Conservation (phyloP, 2,888 invertebrate genomes). For the Eustalomyia histrio region DNA sequence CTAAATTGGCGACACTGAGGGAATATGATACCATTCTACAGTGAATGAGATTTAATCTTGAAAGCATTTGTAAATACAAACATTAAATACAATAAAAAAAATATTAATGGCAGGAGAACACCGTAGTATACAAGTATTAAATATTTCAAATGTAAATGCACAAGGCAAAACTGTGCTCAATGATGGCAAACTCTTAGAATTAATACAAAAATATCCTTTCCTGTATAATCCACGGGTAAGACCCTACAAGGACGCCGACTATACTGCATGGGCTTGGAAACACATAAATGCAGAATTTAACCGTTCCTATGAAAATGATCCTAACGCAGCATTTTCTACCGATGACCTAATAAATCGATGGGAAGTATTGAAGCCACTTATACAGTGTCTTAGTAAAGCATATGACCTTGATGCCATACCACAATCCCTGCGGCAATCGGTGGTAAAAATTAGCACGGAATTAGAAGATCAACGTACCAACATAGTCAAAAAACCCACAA, state of each 20-base stretch:
- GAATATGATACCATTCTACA: background rate
- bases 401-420: conserved; percentile 67
- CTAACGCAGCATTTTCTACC: conserved; percentile 62
- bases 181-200: conserved; percentile 66
- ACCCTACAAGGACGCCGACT: conserved; percentile 63
- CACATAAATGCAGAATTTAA: conserved; percentile 65
- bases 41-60: background rate
- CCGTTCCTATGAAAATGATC: conserved; percentile 55
- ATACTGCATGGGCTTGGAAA: conserved; percentile 67
- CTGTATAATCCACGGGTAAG: conserved; percentile 64
- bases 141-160: conserved; percentile 66
- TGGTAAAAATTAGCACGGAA: conserved; percentile 65
- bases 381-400: conserved; percentile 64
- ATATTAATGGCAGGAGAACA: conserved; percentile 42
- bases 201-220: conserved; percentile 67
- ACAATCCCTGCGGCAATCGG: conserved; percentile 56
- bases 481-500: conserved; percentile 11
- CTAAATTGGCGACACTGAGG: background rate
- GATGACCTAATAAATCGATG: conserved; percentile 70
- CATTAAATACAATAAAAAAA: background rate
- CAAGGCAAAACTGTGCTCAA: conserved; percentile 65
- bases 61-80: no score
- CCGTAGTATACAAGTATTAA: conserved; percentile 65
- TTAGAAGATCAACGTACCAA: conserved; percentile 46
- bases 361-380: conserved; percentile 67